phyloP scores from a whole-genome alignment of 1,140 invertebrate genomes.

The Bathynomus jamesi region DNA sequence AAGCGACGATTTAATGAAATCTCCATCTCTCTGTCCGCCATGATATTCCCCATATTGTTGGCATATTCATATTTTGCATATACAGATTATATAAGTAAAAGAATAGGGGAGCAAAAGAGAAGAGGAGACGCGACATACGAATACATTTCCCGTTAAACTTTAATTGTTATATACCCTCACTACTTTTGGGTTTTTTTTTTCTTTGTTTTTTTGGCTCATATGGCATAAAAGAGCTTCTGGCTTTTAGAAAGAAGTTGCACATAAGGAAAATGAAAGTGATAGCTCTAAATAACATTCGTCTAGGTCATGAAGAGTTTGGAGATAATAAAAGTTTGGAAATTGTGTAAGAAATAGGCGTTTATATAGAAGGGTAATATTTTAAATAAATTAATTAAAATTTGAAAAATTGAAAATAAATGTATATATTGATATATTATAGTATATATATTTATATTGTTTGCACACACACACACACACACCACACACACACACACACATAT shows the following conservation, averaged over 20 bases:
- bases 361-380: too few species aligned
- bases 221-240: neutral
- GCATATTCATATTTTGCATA: neutral
- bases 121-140: neutral
- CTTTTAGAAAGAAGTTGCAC: too few species aligned
- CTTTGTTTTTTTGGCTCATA: too few species aligned
- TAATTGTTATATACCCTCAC: neutral
- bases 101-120: neutral
- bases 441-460: neutral
- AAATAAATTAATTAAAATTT: neutral
- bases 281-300: too few species aligned
- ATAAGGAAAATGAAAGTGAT: neutral
- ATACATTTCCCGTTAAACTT: neutral
- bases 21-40: neutral
- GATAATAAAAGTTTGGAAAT: too few species aligned
- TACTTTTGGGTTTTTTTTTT: too few species aligned
- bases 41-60: neutral
- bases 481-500: neutral
- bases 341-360: too few species aligned
- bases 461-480: neutral
- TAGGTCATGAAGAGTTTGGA: too few species aligned
- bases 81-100: neutral
- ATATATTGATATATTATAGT: neutral
- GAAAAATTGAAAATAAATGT: neutral
- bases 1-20: constrained; percentile 1